Base-by-base conservation (phyloP, 2,113 vertebrate species). In the Terrapene triunguis region DNA sequence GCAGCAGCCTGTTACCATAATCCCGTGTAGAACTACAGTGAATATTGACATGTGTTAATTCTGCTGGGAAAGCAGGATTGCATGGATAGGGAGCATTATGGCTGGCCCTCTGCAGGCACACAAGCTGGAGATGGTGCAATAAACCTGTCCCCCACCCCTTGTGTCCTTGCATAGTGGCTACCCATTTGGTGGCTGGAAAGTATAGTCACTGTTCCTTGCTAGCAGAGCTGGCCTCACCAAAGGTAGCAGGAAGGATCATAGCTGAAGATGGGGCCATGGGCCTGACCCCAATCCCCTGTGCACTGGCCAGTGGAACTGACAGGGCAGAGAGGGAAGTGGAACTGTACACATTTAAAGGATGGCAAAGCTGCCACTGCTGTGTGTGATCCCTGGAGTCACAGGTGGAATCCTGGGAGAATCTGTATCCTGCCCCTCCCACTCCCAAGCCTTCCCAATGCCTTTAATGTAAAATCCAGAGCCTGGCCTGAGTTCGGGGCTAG, bases 401-500 rank as follows among this genome's bases (percentile, higher is more conserved):
- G 5, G 57, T 38, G 82, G 88, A 90, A 74, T 29, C 7, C 54
- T 10, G 14, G 21, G 17, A 59, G 82, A 79, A 55, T 83, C 82
- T 2, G 6, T 84, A 1, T 0, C 10, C 32, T 80, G 1, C 51
- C 53, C 0, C 48, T 69, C 42, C 11, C 83, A 84, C 51, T 48
- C 3, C 79, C 0, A 0, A 11, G 38, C 48, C 22, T 78, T 21
- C 27, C 3, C 17, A 1, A 2, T 16, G 69, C 12, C 85, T 69
- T 72, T 83, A 22, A 8, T 6, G 7, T 35, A 54, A 0, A 1
- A 38, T 48, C 55, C 85, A 47, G 19, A 10, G 76, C 69, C 19
- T 72, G 44, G 1, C 44, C 88, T 44, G 38, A 78, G 50, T 1
- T 1, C 1, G 2, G 35, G 55, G 21, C 17, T 0, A 1, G 35